phyloP scores from a whole-genome alignment of 2,113 vertebrate genomes.

The Gymnarchus niloticus region DNA sequence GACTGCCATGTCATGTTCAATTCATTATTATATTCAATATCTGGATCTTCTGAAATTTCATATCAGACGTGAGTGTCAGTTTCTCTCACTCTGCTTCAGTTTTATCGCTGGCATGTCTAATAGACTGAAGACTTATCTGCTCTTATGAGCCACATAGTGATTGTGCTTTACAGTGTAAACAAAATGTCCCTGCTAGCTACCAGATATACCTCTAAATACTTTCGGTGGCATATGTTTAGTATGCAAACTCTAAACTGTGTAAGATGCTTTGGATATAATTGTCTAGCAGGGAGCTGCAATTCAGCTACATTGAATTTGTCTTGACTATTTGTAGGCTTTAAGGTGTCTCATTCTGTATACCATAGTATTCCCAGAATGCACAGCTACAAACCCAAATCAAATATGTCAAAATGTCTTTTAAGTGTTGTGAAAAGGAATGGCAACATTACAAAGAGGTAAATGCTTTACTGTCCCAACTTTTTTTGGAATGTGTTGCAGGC shows the following conservation, averaged over 20 bases:
- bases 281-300: not conserved
- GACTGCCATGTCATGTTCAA: not conserved
- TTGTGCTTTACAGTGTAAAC: not conserved
- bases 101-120: not conserved
- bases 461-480: no score
- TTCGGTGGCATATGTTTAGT: not conserved
- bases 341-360: not conserved
- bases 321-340: not conserved
- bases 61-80: not conserved
- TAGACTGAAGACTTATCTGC: not conserved
- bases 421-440: no score
- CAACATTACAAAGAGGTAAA: no score
- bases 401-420: no score
- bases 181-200: not conserved
- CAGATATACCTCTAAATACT: no score
- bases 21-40: not conserved
- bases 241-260: not conserved
- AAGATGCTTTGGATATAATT: not conserved
- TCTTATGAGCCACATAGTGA: not conserved
- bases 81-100: not conserved
- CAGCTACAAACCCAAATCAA: no score
- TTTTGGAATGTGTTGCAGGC: no score
- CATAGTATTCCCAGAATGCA: no score
- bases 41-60: not conserved
- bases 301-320: not conserved